Conservation (phyloP, 2,797 vertebrate species). For the Odontamblyopus rebecca region DNA sequence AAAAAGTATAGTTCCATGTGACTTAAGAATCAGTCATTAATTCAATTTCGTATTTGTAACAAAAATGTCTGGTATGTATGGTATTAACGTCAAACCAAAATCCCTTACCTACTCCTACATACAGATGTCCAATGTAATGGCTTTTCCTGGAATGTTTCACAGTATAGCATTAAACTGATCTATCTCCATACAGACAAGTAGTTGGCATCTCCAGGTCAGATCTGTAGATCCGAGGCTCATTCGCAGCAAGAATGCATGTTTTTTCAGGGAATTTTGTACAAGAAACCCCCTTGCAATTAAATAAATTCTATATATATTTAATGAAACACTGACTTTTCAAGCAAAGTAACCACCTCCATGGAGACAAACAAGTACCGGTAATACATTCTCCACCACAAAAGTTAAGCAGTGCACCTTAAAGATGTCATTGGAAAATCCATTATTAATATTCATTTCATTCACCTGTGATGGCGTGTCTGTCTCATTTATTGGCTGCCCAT, state of each 20-base stretch:
- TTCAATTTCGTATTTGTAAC: too few relatives aligned
- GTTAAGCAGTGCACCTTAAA: not conserved
- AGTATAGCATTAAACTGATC: not conserved
- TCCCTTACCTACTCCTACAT: not conserved
- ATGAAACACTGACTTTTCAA: not conserved
- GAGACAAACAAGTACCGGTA: not conserved
- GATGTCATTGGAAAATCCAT: not conserved
- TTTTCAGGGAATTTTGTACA: too few relatives aligned
- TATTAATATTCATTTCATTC: conserved; percentile 13
- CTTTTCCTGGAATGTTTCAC: not conserved
- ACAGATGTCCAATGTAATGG: not conserved
- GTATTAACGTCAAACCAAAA: not conserved
- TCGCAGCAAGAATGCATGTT: too few relatives aligned
- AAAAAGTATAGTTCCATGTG: too few relatives aligned
- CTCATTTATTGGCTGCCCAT: conserved; percentile 98
- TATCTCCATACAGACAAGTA: not conserved
- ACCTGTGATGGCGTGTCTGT: conserved; percentile 98
- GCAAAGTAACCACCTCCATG: too few relatives aligned
- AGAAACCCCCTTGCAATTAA: too few relatives aligned
- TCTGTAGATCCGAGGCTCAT: too few relatives aligned
- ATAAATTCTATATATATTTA: not conserved
- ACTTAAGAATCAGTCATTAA: too few relatives aligned
- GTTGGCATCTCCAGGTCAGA: too few relatives aligned
- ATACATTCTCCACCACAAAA: not conserved
- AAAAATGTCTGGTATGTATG: not conserved